phyloP scores from a whole-genome alignment of 2,797 vertebrate species.

The Cynopterus sphinx region DNA sequence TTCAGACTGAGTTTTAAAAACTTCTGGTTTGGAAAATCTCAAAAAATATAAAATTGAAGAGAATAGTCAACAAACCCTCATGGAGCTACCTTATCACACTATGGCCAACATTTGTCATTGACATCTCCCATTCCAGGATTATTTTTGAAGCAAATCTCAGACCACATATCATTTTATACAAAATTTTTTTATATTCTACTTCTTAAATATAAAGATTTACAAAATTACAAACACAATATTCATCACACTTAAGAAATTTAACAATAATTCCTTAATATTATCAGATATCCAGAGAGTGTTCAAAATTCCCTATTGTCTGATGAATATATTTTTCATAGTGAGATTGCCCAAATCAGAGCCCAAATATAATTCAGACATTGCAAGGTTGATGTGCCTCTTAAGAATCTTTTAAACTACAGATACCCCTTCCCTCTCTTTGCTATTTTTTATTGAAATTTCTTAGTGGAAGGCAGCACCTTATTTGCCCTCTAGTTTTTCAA shows the following conservation, averaged over 20 bases:
- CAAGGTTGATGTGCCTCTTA: background rate
- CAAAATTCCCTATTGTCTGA: background rate
- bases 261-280: background rate
- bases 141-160: background rate
- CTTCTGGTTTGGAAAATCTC: background rate
- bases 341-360: background rate
- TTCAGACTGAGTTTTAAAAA: background rate
- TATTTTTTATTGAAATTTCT: background rate
- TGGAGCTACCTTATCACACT: background rate
- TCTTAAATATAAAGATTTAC: background rate
- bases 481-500: background rate
- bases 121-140: background rate
- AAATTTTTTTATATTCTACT: background rate
- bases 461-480: background rate
- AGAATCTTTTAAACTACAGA: background rate
- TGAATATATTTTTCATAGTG: background rate
- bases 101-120: background rate
- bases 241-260: background rate
- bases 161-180: background rate
- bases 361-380: background rate
- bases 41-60: background rate
- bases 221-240: background rate
- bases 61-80: background rate
- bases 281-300: background rate
- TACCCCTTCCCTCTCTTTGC: background rate